phyloP scores from a whole-genome alignment of 2,797 vertebrate species.

The Cheirogaleus major region DNA sequence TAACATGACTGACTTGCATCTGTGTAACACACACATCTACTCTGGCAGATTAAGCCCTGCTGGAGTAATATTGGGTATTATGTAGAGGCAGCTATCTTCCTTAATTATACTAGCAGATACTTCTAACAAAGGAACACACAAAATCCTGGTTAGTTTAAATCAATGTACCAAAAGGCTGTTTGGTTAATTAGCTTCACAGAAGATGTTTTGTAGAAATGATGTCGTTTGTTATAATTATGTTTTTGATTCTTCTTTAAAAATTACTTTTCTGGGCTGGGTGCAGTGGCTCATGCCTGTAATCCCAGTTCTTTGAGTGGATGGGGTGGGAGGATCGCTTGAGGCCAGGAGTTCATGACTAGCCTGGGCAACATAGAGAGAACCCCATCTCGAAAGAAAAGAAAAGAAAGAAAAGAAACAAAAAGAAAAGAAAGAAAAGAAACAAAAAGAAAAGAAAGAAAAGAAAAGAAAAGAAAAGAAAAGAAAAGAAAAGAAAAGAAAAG shows the following conservation, averaged over 20 bases:
- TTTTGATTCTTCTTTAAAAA: constrained; percentile 32
- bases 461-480: too few relatives aligned
- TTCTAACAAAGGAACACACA: constrained; percentile 8
- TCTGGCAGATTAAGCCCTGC: not conserved
- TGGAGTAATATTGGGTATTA: not conserved
- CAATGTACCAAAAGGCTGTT: not conserved
- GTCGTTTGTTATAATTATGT: not conserved
- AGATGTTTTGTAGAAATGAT: constrained; percentile 23
- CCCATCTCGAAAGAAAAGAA: not conserved
- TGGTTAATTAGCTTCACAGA: constrained; percentile 29
- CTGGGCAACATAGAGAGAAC: not conserved
- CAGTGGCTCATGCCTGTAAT: not conserved
- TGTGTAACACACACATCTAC: not conserved
- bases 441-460: too few relatives aligned
- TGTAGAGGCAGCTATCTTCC: not conserved
- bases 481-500: too few relatives aligned
- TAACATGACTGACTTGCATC: not conserved
- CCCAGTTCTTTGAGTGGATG: not conserved
- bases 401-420: too few relatives aligned
- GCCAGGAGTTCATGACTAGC: not conserved
- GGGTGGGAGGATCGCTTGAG: not conserved
- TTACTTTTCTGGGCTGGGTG: not conserved
- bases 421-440: too few relatives aligned
- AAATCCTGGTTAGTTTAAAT: constrained; percentile 21
- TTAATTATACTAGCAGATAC: not conserved